Evolutionary conservation across 2,888 invertebrate genomes (phyloP).

Genomic region (Drosophila mimetica): DNA sequence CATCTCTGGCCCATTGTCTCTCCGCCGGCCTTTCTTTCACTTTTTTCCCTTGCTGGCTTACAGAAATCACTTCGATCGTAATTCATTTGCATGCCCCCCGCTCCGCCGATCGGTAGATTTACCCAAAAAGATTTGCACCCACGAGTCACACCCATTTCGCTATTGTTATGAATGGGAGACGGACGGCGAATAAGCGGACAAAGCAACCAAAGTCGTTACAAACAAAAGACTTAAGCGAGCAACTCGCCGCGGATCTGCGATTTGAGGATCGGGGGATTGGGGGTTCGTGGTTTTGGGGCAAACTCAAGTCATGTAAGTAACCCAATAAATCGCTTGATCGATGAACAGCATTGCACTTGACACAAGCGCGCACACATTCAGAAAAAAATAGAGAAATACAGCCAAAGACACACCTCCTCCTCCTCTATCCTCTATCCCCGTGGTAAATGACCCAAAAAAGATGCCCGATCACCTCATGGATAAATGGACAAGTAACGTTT

Average conservation of each 20-base stretch:
- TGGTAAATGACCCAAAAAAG: slow-evolving; percentile 58
- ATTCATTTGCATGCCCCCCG: slow-evolving; percentile 72
- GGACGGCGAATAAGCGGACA: slow-evolving; percentile 24
- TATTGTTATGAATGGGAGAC: slow-evolving; percentile 68
- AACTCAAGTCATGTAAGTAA: slow-evolving; percentile 67
- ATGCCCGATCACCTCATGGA: slow-evolving; percentile 42
- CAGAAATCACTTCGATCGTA: slow-evolving; percentile 52
- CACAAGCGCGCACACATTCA: slow-evolving; percentile 49
- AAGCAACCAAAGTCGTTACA: slow-evolving; percentile 35
- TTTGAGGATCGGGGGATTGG: slow-evolving; percentile 9
- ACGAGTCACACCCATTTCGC: slow-evolving; percentile 75
- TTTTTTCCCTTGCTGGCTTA: slow-evolving; percentile 65
- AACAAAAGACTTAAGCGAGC: slow-evolving; percentile 77
- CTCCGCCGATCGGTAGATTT: slow-evolving; percentile 40
- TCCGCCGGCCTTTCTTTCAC: slow-evolving; percentile 71
- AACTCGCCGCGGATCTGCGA: slow-evolving; percentile 50
- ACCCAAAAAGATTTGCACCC: slow-evolving; percentile 72
- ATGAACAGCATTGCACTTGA: slow-evolving; percentile 75
- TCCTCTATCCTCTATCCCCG: slow-evolving; percentile 27
- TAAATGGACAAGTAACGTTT: slow-evolving; percentile 33
- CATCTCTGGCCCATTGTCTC: slow-evolving; percentile 50
- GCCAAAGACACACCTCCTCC: slow-evolving; percentile 29
- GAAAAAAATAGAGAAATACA: slow-evolving; percentile 13
- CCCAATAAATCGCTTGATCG: slow-evolving; percentile 77
- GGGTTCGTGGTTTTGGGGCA: slow-evolving; percentile 10